Percentiles rank a stretch among this genome's conserved stretches.
Conservation (phyloP, 2,888 invertebrate species). For the Epistrophe grossulariae region DNA sequence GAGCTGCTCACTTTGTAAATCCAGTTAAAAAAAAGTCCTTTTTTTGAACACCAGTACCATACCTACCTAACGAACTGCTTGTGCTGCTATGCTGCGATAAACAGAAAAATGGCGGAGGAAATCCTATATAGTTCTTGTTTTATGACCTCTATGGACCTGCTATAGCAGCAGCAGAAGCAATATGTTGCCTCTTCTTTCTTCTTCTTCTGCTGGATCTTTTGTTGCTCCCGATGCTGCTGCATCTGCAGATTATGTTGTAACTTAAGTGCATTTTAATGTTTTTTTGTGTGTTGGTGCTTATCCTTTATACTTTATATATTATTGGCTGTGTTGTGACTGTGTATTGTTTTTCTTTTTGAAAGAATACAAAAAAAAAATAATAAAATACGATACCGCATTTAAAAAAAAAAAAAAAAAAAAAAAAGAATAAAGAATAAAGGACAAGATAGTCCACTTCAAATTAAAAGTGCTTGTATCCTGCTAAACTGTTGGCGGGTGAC, state of each 20-base stretch:
- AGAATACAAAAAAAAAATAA: not conserved
- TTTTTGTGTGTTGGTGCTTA: slow-evolving; percentile 31
- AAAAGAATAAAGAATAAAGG: slow-evolving; percentile 43
- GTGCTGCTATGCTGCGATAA: slow-evolving; percentile 20
- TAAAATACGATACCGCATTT: slow-evolving; percentile 39
- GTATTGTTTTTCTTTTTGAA: slow-evolving; percentile 6
- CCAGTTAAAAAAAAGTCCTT: slow-evolving; percentile 62
- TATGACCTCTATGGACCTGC: slow-evolving; percentile 63
- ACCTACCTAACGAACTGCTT: slow-evolving; percentile 5
- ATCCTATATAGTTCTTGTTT: slow-evolving; percentile 36
- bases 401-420: slow-evolving; percentile 11
- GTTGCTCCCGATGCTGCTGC: slow-evolving; percentile 13
- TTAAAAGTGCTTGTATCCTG: slow-evolving; percentile 72
- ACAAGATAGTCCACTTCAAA: slow-evolving; percentile 74
- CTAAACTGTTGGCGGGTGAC: slow-evolving; percentile 56
- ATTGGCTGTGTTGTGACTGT: slow-evolving; percentile 15
- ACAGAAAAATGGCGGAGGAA: slow-evolving; percentile 17
- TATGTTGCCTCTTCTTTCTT: slow-evolving; percentile 3
- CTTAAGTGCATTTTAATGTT: slow-evolving; percentile 67
- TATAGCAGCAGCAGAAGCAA: not conserved
- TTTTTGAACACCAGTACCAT: not conserved
- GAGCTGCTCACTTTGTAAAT: slow-evolving; percentile 69
- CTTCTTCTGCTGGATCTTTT: not conserved
- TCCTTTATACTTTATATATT: slow-evolving; percentile 4
- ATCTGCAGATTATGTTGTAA: slow-evolving; percentile 33